These are phyloP conservation scores for Formica selysi DNA, from an alignment of 1,140 invertebrate species.

Conservation along the genomic window DNA sequence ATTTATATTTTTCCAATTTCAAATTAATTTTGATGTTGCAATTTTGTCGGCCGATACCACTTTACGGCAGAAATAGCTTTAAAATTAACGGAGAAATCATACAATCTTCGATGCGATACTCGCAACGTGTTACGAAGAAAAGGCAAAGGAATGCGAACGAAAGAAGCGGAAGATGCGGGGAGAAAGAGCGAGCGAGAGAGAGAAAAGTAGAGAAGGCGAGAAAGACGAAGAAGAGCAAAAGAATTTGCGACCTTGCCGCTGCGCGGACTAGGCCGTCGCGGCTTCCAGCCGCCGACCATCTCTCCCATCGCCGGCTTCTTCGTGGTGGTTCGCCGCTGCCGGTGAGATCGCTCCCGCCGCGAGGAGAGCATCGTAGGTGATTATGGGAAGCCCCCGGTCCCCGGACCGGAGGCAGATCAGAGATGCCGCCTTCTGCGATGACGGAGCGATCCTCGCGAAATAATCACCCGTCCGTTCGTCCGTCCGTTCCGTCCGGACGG, in stretches of 20 bases:
- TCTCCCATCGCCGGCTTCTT: conserved; percentile 38
- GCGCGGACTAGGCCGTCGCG: conserved; percentile 67
- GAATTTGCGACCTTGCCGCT: conserved; percentile 72
- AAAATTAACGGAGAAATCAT: conserved; percentile 2
- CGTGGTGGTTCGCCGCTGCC: conserved; percentile 55
- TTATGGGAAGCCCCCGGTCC: conserved; percentile 73
- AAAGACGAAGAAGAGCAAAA: conserved; percentile 64
- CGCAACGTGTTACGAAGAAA: conserved; percentile 33
- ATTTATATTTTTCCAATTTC: not conserved
- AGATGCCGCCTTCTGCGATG: conserved; percentile 76
- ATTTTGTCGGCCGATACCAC: not conserved
- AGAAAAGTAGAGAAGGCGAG: conserved; percentile 4
- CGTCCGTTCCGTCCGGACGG: conserved; percentile 58
- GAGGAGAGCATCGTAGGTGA: conserved; percentile 72
- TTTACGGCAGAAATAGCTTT: not conserved
- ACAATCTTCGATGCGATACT: conserved; percentile 20
- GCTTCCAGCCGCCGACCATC: conserved; percentile 54
- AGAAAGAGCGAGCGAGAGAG: conserved; percentile 19
- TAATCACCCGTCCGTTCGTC: conserved; percentile 72
- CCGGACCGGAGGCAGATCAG: conserved; percentile 72
- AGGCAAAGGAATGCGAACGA: conserved; percentile 18
- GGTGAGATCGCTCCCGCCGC: conserved; percentile 67
- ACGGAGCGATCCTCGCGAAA: conserved; percentile 77
- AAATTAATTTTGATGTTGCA: not conserved
- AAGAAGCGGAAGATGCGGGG: conserved; percentile 44